Conservation (phyloP, 1,140 invertebrate genomes). For the Nylanderia fulva region DNA sequence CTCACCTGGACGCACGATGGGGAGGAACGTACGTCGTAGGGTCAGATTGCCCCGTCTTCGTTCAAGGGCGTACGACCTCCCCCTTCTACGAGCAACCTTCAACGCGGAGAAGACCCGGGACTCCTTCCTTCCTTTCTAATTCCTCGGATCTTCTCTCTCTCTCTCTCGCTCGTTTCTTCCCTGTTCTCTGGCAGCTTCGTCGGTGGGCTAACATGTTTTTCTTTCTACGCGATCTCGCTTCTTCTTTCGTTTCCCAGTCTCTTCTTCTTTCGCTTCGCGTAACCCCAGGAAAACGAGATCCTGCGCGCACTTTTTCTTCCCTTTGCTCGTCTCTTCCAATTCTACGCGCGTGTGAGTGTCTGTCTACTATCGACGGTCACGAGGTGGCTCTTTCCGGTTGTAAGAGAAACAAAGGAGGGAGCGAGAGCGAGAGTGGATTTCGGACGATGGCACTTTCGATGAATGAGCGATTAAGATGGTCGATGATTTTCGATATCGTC, state of each 20-base stretch:
- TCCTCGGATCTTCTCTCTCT: slow-evolving; percentile 10
- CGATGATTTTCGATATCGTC: slow-evolving; percentile 23
- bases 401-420: background rate
- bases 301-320: slow-evolving; percentile 66
- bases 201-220: slow-evolving; percentile 23
- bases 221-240: slow-evolving; percentile 29
- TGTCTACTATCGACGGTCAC: slow-evolving; percentile 23
- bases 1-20: slow-evolving; percentile 23
- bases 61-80: slow-evolving; percentile 83
- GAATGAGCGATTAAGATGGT: slow-evolving; percentile 23
- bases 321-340: slow-evolving; percentile 38
- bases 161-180: too few species aligned
- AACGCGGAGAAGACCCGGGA: slow-evolving; percentile 63
- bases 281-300: slow-evolving; percentile 68
- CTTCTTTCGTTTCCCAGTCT: background rate
- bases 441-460: background rate
- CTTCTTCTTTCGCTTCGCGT: slow-evolving; percentile 23
- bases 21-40: slow-evolving; percentile 72
- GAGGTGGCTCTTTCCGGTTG: slow-evolving; percentile 28
- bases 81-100: slow-evolving; percentile 76
- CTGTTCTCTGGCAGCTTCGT: background rate
- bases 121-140: slow-evolving; percentile 57
- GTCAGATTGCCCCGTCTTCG: slow-evolving; percentile 79
- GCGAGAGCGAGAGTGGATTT: slow-evolving; percentile 35
- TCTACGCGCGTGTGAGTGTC: slow-evolving; percentile 18